Evolutionary conservation across 2,797 vertebrate genomes (phyloP).

Genomic region (Alfaro cultratus): DNA sequence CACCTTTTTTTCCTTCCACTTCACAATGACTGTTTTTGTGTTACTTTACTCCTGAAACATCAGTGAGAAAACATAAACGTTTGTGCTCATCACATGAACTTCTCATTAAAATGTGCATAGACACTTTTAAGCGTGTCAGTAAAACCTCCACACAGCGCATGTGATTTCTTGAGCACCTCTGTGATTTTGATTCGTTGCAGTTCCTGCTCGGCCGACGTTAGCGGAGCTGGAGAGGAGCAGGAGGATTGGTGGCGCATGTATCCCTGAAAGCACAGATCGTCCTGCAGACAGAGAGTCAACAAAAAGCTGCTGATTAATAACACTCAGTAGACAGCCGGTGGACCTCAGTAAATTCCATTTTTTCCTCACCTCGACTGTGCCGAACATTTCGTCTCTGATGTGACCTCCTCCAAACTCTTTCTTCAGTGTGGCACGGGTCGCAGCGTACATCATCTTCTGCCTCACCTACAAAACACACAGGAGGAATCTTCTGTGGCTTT

Average conservation of each 20-base stretch:
- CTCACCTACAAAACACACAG: constrained; percentile 83
- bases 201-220: constrained; percentile 92
- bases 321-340: background rate
- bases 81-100: background rate
- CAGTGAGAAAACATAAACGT: background rate
- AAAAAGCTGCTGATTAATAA: background rate
- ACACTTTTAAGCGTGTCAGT: background rate
- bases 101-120: background rate
- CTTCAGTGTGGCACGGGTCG: constrained; percentile 96
- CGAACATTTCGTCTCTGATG: constrained; percentile 96
- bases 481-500: background rate
- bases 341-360: too few species aligned
- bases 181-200: constrained; percentile 94
- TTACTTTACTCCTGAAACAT: background rate
- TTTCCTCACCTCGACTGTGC: constrained; percentile 88
- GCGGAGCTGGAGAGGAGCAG: constrained; percentile 87
- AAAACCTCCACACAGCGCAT: background rate
- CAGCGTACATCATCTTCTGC: constrained; percentile 98
- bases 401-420: constrained; percentile 98
- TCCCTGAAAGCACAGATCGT: constrained; percentile 92
- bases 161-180: constrained; percentile 80
- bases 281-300: constrained; percentile 75
- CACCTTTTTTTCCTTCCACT: background rate
- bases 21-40: too few species aligned
- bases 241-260: constrained; percentile 92